phyloP scores from a whole-genome alignment of 2,113 vertebrate species.

The Ochotona princeps region DNA sequence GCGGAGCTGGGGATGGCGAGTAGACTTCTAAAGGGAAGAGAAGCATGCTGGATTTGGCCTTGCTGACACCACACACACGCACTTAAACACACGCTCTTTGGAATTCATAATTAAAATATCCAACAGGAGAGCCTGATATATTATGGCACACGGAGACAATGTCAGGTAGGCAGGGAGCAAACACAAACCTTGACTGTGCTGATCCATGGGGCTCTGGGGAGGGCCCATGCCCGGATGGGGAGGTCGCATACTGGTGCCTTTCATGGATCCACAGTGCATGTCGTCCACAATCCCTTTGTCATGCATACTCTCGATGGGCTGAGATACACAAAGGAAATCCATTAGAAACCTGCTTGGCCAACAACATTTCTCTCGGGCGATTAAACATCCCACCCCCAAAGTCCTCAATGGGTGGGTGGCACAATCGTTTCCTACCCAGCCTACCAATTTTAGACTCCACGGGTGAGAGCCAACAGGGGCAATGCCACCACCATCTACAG shows the following conservation, averaged over 20 bases:
- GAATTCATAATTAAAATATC: background rate
- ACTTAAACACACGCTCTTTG: background rate
- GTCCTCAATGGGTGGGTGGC: background rate
- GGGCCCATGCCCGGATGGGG: constrained; percentile 97
- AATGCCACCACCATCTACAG: background rate
- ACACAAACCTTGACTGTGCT: constrained; percentile 96
- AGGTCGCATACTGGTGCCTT: constrained; percentile 93
- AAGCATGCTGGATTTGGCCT: background rate
- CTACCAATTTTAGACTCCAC: background rate
- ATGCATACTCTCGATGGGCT: constrained; percentile 95
- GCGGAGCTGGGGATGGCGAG: background rate
- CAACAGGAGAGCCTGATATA: background rate
- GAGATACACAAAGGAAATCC: constrained; percentile 72
- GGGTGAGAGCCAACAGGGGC: background rate
- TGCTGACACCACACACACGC: background rate
- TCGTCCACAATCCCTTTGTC: constrained; percentile 96
- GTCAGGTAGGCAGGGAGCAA: background rate
- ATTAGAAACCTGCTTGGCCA: constrained; percentile 12
- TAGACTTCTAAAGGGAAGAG: background rate
- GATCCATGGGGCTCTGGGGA: constrained; percentile 98
- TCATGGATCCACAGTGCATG: constrained; percentile 95
- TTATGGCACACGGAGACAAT: background rate
- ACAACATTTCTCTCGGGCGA: background rate
- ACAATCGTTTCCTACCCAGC: background rate
- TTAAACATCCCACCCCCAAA: background rate